phyloP scores from a whole-genome alignment of 92 coral and sea anemone genomes.

The Nematostella vectensis region DNA sequence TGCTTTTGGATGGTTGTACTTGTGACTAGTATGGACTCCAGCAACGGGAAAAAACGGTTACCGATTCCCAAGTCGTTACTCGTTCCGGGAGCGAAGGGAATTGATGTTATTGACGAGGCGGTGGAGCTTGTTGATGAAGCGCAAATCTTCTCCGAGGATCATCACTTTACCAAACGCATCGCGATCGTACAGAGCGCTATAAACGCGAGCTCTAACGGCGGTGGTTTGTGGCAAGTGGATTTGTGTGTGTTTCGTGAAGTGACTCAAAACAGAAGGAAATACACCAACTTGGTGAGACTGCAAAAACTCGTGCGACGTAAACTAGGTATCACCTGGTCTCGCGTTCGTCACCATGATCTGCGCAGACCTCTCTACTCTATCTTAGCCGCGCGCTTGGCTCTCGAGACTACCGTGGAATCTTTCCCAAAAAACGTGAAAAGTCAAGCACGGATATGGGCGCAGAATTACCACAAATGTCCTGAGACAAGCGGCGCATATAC shows the following conservation, averaged over 20 bases:
- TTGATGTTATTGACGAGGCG: constrained; percentile 57
- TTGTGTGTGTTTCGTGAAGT: constrained; percentile 70
- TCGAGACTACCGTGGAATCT: constrained; percentile 50
- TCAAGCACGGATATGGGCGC: constrained; percentile 78
- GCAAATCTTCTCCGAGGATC: constrained; percentile 57
- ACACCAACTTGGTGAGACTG: constrained; percentile 58
- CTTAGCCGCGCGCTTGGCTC: constrained; percentile 79
- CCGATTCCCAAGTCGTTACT: constrained; percentile 67
- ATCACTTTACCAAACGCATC: constrained; percentile 74
- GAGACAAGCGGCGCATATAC: constrained; percentile 17
- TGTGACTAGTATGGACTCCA: no score
- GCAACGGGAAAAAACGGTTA: constrained; percentile 46
- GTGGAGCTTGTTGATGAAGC: constrained; percentile 47
- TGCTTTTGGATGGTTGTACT: constrained; percentile 2
- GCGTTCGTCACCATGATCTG: constrained; percentile 67
- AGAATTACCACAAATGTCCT: constrained; percentile 67
- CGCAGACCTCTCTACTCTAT: constrained; percentile 88
- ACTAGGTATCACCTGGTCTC: constrained; percentile 91
- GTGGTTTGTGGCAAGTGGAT: constrained; percentile 90
- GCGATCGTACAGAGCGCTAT: constrained; percentile 84
- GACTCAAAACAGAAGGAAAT: constrained; percentile 74
- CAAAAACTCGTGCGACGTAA: constrained; percentile 85
- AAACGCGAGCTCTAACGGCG: constrained; percentile 70
- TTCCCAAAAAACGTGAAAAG: constrained; percentile 68
- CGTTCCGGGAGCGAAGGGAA: constrained; percentile 59